Base-by-base conservation (phyloP, 1,140 invertebrate species). In the Drosophila leontia region DNA sequence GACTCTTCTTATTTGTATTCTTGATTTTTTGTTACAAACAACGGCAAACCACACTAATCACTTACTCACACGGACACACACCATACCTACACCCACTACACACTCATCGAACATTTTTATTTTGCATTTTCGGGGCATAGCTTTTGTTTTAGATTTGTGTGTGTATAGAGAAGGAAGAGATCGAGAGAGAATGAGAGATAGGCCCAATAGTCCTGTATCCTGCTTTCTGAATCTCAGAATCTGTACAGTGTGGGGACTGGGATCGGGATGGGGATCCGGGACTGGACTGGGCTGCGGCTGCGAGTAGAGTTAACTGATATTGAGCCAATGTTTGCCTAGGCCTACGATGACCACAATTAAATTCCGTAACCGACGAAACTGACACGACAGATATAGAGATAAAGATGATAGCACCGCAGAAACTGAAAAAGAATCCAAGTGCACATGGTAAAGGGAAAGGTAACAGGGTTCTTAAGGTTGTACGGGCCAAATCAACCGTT, bases 1-100 rank as follows among this genome's bases (percentile, higher is more conserved):
- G 67, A 85, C 68, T 75, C 60, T 53, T 63, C 71, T 70, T 75
- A 69, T 80, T 81, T 55, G 62, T 47, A 56, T 72, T 79, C 57
- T 76, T 72, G 80, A 82, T 67, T 69, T 78, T 78, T 76, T 77
- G 34, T 76, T 69, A 69, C 37, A 67, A 47, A 41, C 61, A 51
- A 41, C 61, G 72, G 61, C 70, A 77, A 44, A 65, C 37, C 7
- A 55, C 34, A 55, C 51, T 19, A 67, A 51, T 34, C 51, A 70
- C 60, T 29, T 29, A 26, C n/a, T 29, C 50, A 41, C 67, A 47
- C 39, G 41, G 32, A 67, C 12, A 53, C 23, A 47, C 32, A 37
- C 47, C 23, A 19, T 29, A 65, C 37, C 37, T 37, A 53, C 37
- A 60, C 29, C 41, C 26, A 47, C 55, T 12, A 42, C 29, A 61